These are phyloP conservation scores for Prinia subflava DNA, from an alignment of 2,113 vertebrate genomes.

Conservation along the genomic window DNA sequence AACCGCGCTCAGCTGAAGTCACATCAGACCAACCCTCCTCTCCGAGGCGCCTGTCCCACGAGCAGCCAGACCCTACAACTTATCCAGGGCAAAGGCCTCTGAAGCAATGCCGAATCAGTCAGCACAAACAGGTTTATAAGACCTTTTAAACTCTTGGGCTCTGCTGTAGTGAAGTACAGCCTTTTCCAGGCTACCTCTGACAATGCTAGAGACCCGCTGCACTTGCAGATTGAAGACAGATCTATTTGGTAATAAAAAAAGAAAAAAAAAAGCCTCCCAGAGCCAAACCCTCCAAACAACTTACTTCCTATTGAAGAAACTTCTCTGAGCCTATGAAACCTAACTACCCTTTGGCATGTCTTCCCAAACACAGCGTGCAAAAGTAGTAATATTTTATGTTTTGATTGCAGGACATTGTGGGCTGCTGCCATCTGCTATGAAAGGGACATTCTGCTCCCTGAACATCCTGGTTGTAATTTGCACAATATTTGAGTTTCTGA, in stretches of 20 bases:
- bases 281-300: background rate
- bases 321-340: background rate
- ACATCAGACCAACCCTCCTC: background rate
- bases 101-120: background rate
- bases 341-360: background rate
- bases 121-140: background rate
- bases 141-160: background rate
- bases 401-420: conserved; percentile 16
- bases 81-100: background rate
- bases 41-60: background rate
- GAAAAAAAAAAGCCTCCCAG: background rate
- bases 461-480: conserved; percentile 45
- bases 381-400: conserved; percentile 55
- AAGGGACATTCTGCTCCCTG: conserved; percentile 25
- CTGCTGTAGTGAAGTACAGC: background rate
- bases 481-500: conserved; percentile 3
- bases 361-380: conserved; percentile 19
- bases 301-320: conserved; percentile 18
- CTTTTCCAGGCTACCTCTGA: background rate
- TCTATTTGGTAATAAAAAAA: background rate
- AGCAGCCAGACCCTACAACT: background rate
- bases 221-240: conserved; percentile 10
- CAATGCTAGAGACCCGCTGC: background rate
- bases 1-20: background rate
- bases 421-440: conserved; percentile 51